These are phyloP conservation scores for Ia io DNA, from an alignment of 2,113 vertebrate genomes.

Conservation along the genomic window DNA sequence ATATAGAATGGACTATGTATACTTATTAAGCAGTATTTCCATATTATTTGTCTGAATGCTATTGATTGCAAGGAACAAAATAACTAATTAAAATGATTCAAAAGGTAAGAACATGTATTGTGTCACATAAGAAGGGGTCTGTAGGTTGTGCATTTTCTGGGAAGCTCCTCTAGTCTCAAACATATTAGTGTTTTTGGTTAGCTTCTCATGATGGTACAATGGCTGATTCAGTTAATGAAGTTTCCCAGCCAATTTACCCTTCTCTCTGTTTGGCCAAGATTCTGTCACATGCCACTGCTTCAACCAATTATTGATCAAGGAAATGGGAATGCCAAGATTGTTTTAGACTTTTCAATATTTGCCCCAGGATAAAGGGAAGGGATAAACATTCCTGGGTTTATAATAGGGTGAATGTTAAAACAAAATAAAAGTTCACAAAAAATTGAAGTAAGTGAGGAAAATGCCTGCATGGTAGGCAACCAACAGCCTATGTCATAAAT, in stretches of 20 bases:
- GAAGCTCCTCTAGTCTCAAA: neutral
- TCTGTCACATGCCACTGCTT: neutral
- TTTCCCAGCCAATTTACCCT: fast-evolving
- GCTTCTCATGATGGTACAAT: neutral
- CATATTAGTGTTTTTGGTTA: neutral
- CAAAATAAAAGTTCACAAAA: neutral
- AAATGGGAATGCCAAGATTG: neutral
- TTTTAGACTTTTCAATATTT: neutral
- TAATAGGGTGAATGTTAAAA: neutral
- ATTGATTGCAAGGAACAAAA: neutral
- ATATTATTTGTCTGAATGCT: neutral
- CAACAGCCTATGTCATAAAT: neutral
- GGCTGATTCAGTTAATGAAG: neutral
- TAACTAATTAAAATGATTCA: neutral
- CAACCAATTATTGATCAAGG: neutral
- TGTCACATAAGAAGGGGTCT: neutral
- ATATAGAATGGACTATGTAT: neutral
- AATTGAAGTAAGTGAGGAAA: neutral
- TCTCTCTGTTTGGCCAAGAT: neutral
- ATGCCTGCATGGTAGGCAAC: neutral
- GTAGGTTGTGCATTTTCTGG: neutral
- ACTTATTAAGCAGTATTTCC: neutral
- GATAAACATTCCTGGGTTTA: neutral
- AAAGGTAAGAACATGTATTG: neutral
- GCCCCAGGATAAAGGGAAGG: neutral